These are phyloP conservation scores for Mirza zaza DNA, from an alignment of 2,113 vertebrate genomes.

Conservation along the genomic window DNA sequence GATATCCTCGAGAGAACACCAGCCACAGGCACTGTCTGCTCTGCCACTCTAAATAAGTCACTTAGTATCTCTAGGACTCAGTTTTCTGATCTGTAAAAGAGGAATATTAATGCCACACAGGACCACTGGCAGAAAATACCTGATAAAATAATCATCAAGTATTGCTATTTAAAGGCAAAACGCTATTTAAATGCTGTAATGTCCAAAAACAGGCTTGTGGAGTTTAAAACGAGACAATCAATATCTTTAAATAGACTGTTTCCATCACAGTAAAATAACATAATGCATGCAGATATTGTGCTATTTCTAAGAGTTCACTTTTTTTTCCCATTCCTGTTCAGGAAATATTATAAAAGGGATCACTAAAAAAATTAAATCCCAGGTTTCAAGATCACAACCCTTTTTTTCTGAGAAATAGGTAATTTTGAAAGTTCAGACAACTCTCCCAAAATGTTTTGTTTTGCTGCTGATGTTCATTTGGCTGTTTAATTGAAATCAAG, in stretches of 20 bases:
- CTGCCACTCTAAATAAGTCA: background rate
- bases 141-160: background rate
- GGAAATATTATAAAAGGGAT: background rate
- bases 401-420: background rate
- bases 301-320: background rate
- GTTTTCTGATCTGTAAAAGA: conserved; percentile 31
- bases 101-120: background rate
- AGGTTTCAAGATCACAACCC: background rate
- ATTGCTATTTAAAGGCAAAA: conserved; percentile 54
- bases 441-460: background rate
- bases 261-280: conserved; percentile 51
- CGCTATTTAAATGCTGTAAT: conserved; percentile 41
- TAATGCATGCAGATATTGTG: conserved; percentile 28
- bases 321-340: background rate
- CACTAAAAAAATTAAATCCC: background rate
- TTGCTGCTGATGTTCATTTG: background rate
- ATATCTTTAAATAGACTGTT: conserved; percentile 67
- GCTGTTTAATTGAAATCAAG: conserved; percentile 32
- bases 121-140: background rate
- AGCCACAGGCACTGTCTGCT: background rate
- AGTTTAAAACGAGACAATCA: conserved; percentile 53
- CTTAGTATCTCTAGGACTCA: background rate
- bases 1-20: background rate
- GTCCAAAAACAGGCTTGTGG: conserved; percentile 9
- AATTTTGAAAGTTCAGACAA: background rate